These are phyloP conservation scores for Leucoraja ocellata DNA, from an alignment of 2,797 vertebrate species.

Conservation along the genomic window DNA sequence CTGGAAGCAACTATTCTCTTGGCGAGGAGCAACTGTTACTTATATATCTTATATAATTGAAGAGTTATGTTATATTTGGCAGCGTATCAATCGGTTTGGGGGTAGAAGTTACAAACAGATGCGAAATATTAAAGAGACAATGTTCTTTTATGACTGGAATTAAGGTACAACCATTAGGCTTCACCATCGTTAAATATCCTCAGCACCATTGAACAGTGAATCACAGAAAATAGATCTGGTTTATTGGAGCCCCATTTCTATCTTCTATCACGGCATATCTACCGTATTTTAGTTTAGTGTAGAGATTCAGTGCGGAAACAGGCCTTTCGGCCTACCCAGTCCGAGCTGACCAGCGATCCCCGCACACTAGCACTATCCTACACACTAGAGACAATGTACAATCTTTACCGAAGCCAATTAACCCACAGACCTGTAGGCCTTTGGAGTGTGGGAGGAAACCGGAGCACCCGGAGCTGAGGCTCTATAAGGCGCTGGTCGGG, in stretches of 20 bases:
- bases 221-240: background rate
- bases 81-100: constrained; percentile 24
- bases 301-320: no score
- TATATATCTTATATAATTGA: constrained; percentile 36
- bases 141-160: constrained; percentile 21
- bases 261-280: background rate
- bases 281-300: background rate
- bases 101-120: constrained; percentile 30
- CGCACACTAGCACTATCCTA: no score
- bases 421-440: no score
- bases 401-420: no score
- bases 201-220: background rate
- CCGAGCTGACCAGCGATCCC: no score
- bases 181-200: background rate
- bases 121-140: constrained; percentile 31
- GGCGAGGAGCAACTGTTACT: constrained; percentile 30
- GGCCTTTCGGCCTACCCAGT: no score
- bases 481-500: no score
- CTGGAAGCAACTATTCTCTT: constrained; percentile 31
- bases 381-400: no score
- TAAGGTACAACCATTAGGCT: background rate
- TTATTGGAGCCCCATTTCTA: background rate
- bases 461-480: no score
- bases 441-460: no score
- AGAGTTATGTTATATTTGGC: constrained; percentile 35